Base-by-base conservation (phyloP, 2,113 vertebrate genomes). In the Amphilophus citrinellus region DNA sequence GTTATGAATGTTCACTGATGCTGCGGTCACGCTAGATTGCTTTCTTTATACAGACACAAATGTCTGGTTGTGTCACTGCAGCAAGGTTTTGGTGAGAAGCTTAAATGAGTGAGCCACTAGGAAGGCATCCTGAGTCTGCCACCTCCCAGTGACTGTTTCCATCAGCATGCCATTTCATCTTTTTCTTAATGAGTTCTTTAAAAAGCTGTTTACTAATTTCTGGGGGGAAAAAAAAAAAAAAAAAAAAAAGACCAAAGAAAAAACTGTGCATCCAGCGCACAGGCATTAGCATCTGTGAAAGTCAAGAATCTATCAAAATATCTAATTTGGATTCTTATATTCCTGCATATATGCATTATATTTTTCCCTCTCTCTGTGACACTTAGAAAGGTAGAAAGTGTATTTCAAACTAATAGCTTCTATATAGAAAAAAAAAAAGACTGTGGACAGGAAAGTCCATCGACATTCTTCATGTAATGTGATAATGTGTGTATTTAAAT, bases 391-490 rank as follows among this genome's bases (percentile, higher is more conserved):
- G 77, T 3, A 56, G 6, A 76, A 37, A 1, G 20, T 11, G 1
- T 17, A 7, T 66, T 59, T 84, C 17, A 57, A 44, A 61, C 56
- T n/a, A 39, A 39, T 79, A 42, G 84, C 79, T 88, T 84, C 78
- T 61, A 75, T n/a, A 66, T 58, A 85, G 32, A 90, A 66, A 50
- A 39, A 76, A 77, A 37, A 50, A 80, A 75, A 18, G 57, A 56
- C 15, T 84, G 66, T 77, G 80, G 82, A 73, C 68, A 15, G 2
- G 62, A 39, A 35, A 66, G 80, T 85, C 86, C 82, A 77, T 63
- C 53, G 78, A 80, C 76, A 91, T 95, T 95, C 95, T 96, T 96
- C 95, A 96, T 95, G 93, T 91, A 82, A 89, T 89, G 42, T 71
- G 78, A 47, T 63, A 63, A 79, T 35, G 78, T 37, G 47, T 87